Base-by-base conservation (phyloP, 2,888 invertebrate species). In the Byasa hedistus region DNA sequence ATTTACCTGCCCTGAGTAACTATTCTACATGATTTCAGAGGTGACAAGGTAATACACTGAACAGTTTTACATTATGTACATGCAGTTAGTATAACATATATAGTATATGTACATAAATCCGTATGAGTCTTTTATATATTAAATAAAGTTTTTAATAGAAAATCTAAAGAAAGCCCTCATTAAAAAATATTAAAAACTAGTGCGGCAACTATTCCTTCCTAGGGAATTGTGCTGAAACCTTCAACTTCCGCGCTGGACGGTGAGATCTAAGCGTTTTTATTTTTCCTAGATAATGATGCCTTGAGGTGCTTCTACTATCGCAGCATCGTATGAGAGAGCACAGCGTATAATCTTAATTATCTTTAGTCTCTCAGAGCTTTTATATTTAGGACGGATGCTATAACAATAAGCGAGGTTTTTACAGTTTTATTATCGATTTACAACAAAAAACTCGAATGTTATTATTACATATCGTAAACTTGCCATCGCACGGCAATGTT, bases 231-330 rank as follows among this genome's bases (percentile, higher is more conserved):
- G 76, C 79, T 77, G 79, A 80, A 77, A 79, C 76, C 75, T 76
- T 72, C 71, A 76, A 80, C 80, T 85, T 84, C 87, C 84, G 81
- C 72, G 73, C 78, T 77, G 79, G 79, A 76, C 82, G 80, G 76
- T 72, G 73, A 81, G 81, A 78, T 76, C 72, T 70, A 67, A 72
- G 72, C 82, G 78, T 79, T 86, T 84, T 81, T 81, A 82, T 82
- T 85, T 83, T 81, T 84, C 77, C 79, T 74, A 70, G 72, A 82
- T 87, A 86, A 87, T 86, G 86, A 88, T 83, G 77, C 78, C 79
- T 80, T 72, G 77, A 76, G 78, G 76, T 78, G 78, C 76, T 79
- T 80, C 8, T 22, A 54, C 75, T 75, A 58, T 65, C 69, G 39
- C 15, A 39, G 15, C 39, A 63, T 70, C 44, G 27, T 54, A 24